Evolutionary conservation across 1,140 invertebrate species (phyloP).

Genomic region (Latrodectus geometricus): DNA sequence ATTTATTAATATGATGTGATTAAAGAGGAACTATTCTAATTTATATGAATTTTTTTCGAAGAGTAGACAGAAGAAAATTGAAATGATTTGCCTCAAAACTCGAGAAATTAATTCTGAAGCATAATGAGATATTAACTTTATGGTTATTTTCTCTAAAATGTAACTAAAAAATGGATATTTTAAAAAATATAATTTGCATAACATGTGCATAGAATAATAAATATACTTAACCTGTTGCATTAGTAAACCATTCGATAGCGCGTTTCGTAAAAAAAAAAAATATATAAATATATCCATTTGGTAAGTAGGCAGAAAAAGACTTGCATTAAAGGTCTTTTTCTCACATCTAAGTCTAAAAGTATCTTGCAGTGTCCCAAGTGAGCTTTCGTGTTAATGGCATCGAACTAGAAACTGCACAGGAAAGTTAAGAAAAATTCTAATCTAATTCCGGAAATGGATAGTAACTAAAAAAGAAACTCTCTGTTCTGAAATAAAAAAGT

Average conservation of each 20-base stretch:
- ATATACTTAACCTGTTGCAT: background rate
- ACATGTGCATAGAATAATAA: background rate
- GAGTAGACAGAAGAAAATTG: too few species aligned
- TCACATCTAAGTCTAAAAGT: background rate
- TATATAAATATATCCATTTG: background rate
- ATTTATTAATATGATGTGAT: too few species aligned
- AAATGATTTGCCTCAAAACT: too few species aligned
- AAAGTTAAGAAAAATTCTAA: constrained; percentile 26
- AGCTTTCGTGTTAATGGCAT: constrained; percentile 3
- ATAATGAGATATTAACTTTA: too few species aligned
- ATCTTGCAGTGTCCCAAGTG: background rate
- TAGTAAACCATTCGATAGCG: background rate
- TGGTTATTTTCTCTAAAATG: too few species aligned
- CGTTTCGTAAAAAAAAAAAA: background rate
- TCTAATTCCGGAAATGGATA: constrained; percentile 39
- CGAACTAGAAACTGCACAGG: background rate
- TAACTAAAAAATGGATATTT: too few species aligned
- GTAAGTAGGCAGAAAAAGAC: background rate
- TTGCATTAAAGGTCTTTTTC: background rate
- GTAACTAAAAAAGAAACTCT: constrained; percentile 10
- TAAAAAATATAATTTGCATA: too few species aligned
- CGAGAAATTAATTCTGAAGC: too few species aligned
- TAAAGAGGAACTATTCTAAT: too few species aligned
- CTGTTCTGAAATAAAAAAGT: constrained; percentile 5
- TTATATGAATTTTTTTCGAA: too few species aligned